These are phyloP conservation scores for Manis javanica DNA, from an alignment of 2,797 vertebrate genomes.

Conservation along the genomic window DNA sequence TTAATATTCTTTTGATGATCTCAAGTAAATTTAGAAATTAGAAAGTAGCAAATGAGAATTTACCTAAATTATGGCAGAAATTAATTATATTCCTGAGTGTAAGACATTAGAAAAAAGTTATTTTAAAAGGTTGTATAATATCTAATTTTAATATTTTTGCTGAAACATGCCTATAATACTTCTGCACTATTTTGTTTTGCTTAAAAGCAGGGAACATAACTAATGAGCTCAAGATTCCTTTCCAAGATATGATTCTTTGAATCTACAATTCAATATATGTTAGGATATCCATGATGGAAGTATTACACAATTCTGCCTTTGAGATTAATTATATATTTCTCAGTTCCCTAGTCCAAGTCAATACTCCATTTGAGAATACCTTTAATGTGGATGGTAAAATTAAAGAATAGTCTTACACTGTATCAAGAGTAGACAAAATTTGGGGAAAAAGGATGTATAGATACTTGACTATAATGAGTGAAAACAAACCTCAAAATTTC, in stretches of 20 bases:
- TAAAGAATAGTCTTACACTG: background rate
- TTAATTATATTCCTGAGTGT: background rate
- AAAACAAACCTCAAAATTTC: constrained; percentile 31
- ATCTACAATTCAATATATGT: background rate
- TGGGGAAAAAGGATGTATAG: background rate
- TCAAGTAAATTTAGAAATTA: constrained; percentile 16
- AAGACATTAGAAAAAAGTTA: background rate
- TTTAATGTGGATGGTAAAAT: background rate
- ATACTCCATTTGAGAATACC: background rate
- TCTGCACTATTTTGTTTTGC: background rate
- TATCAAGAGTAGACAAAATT: background rate
- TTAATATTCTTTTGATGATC: background rate
- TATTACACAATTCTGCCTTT: background rate
- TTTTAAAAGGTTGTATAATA: background rate
- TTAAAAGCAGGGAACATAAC: background rate
- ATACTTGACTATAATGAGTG: background rate
- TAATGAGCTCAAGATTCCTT: background rate
- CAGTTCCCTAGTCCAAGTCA: background rate
- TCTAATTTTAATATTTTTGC: background rate
- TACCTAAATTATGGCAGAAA: constrained; percentile 22
- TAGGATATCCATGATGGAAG: background rate
- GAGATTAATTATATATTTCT: background rate
- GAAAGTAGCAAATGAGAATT: background rate
- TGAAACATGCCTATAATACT: background rate
- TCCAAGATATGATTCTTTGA: background rate